Percentiles rank a stretch among this genome's conserved stretches.
Conservation (phyloP, 1,140 invertebrate species). For the Drosophila paulistorum region DNA sequence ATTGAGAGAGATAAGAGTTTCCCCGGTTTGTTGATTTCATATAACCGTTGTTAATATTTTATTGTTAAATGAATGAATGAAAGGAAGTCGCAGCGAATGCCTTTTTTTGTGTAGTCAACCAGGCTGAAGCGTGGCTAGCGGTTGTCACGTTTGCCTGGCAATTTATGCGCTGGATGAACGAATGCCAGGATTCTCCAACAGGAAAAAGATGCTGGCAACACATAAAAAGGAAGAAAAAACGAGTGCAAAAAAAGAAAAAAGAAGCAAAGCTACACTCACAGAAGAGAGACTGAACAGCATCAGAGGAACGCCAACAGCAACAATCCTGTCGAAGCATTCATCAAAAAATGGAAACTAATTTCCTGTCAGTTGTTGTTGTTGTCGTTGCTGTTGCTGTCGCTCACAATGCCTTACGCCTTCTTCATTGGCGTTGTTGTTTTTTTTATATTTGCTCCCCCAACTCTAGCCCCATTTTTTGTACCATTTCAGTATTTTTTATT, state of each 20-base stretch:
- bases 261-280: not conserved
- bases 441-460: constrained; percentile 30
- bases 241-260: constrained; percentile 10
- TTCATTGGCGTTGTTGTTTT: constrained; percentile 44
- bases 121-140: constrained; percentile 73
- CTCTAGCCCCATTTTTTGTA: not conserved
- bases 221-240: constrained; percentile 21
- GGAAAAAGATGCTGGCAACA: constrained; percentile 39
- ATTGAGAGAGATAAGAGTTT: constrained; percentile 10
- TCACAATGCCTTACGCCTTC: constrained; percentile 75
- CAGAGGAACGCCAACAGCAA: constrained; percentile 49
- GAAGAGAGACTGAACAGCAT: constrained; percentile 11
- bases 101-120: constrained; percentile 49
- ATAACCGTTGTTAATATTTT: constrained; percentile 72
- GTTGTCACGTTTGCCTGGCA: constrained; percentile 74
- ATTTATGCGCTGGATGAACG: constrained; percentile 70
- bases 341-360: constrained; percentile 83
- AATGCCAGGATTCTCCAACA: constrained; percentile 38
- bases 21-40: constrained; percentile 57
- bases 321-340: constrained; percentile 82
- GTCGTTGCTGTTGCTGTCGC: constrained; percentile 58
- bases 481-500: constrained; percentile 7
- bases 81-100: constrained; percentile 70
- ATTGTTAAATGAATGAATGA: constrained; percentile 69
- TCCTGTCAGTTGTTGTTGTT: constrained; percentile 75